Evolutionary conservation across 1,140 invertebrate species (phyloP), one percentile per base, ranked within the genome.

Genomic region (Ceratina australensis): DNA sequence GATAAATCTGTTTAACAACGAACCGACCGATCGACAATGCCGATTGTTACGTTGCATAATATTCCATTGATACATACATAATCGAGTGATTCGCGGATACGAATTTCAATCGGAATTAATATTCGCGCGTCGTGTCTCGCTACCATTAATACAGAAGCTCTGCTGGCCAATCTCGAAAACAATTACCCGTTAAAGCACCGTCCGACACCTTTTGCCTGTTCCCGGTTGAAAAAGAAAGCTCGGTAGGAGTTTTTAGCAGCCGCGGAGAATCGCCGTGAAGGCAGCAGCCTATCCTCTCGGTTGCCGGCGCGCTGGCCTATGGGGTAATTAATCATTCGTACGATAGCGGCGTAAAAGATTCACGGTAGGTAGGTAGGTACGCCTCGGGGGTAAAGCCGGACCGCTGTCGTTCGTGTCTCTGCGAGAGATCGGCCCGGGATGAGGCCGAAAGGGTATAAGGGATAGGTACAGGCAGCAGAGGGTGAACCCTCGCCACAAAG

Each of bases 401-500:
- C 78, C 33, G 33, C 33, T 72, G 71, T 85, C 72, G 61, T 24
- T 72, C 56, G 22, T 49, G 49, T 61, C 64, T 33, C 63, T 67
- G 52, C 56, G 26, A 56, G 65, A 76, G 33, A 42, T 42, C 64
- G 28, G 69, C 15, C 49, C 20, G 47, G 24, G 68, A 57, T 64
- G 72, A 71, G 78, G 82, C 56, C 33, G 33, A 54, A 80, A 67
- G 78, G 69, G 73, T 61, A 57, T 65, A 75, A 72, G 80, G 77
- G 72, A 74, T 63, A 47, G 68, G 81, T 79, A 78, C 64, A 59
- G 69, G 67, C 49, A 65, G 33, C n/a, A 33, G 33, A 73, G 83
- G 83, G 75, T 75, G 64, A 72, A 75, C 83, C 79, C 79, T 85
- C 82, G 72, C 84, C 82, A 77, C 80, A 61, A 76, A 80, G 81